Conservation (phyloP, 2,888 invertebrate species). For the Macropis europaea region DNA sequence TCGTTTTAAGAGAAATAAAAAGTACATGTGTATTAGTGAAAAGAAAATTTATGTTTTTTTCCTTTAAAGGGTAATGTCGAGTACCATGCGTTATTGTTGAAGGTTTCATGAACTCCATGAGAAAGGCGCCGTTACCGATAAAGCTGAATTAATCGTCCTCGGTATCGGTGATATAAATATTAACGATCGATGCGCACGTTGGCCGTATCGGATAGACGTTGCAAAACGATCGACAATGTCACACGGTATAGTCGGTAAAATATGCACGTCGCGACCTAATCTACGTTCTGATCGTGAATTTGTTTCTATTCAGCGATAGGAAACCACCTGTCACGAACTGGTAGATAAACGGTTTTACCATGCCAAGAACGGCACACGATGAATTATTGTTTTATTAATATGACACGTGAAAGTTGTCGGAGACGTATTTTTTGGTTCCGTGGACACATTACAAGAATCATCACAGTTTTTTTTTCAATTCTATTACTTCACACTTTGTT, state of each 20-base stretch:
- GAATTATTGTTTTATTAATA: constrained; percentile 59
- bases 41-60: too few relatives aligned
- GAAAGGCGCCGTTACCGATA: constrained; percentile 4
- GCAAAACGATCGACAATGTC: constrained; percentile 41
- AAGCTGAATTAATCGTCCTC: constrained; percentile 29
- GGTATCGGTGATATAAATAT: constrained; percentile 36
- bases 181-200: constrained; percentile 38
- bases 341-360: constrained; percentile 45
- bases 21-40: too few relatives aligned
- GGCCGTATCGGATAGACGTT: constrained; percentile 43
- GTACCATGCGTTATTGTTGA: too few relatives aligned
- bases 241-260: constrained; percentile 44
- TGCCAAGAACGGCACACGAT: constrained; percentile 40
- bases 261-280: constrained; percentile 51
- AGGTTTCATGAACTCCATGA: too few relatives aligned
- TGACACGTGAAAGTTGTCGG: too few relatives aligned
- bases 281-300: constrained; percentile 51
- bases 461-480: too few relatives aligned
- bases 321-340: constrained; percentile 50
- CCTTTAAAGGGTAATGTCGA: too few relatives aligned
- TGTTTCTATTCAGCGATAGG: constrained; percentile 55
- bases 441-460: too few relatives aligned
- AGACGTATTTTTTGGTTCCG: too few relatives aligned
- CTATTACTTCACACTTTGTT: too few relatives aligned
- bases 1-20: too few relatives aligned